Base-by-base conservation (phyloP, 2,113 vertebrate genomes). In the Marcusenius ussheri region DNA sequence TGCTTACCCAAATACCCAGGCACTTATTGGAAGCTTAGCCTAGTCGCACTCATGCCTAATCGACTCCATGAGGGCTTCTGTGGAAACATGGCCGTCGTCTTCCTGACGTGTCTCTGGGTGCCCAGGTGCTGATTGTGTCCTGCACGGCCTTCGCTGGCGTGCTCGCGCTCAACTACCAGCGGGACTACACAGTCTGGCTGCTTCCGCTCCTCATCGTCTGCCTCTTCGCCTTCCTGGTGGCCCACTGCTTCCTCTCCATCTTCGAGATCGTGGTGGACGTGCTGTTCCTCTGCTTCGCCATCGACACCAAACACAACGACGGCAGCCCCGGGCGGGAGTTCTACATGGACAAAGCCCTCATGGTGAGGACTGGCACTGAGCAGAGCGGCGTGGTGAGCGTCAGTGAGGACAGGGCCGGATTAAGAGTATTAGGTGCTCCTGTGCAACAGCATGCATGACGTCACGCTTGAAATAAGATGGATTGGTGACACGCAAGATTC, bases 251-350 rank as follows among this genome's bases (percentile, higher is more conserved):
- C 96, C 97, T 99, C 94, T 99, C 98, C 92, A 96, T 99, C 94
- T 99, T 98, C 50, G 98, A 99, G 96, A 98, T 99, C 91, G 98
- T 99, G 90, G 98, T 99, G 95, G 98, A 99, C 92, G 98, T 99
- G 85, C 96, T 99, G 42, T 99, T 99, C 95, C 97, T 99, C 90
- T 99, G 98, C 95, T 99, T 99, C 91, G 98, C 98, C 94, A 95
- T 99, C 85, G 98, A 99, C 95, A 99, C 97, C 90, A 99, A 99
- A 95, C 98, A 99, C 94, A 99, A 99, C 89, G 98, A 99, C 89
- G 98, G 98, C 92, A 97, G 97, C 10, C 97, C 97, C 21, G 97
- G 98, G 45, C 97, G 96, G 89, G 98, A 99, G 95, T 99, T 98
- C 95, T 99, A 97, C 95, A 99, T 99, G 98, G 98, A 99, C 95